phyloP scores from a whole-genome alignment of 1,140 invertebrate genomes.

The Triops cancriformis region DNA sequence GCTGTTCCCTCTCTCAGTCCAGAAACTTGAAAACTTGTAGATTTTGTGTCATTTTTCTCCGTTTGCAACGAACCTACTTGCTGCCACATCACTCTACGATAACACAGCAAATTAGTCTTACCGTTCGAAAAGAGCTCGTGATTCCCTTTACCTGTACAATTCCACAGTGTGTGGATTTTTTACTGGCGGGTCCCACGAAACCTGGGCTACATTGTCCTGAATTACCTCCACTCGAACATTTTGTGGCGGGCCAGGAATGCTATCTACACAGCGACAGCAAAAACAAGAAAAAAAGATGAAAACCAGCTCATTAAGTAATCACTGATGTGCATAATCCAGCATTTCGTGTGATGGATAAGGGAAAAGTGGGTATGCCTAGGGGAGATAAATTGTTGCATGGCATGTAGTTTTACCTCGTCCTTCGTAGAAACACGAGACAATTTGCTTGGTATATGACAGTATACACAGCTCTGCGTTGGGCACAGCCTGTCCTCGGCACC shows the following conservation, averaged over 20 bases:
- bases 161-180: slow-evolving; percentile 76
- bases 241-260: slow-evolving; percentile 64
- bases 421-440: slow-evolving; percentile 70
- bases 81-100: slow-evolving; percentile 46
- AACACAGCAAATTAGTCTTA: slow-evolving; percentile 3
- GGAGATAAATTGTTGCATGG: background rate
- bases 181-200: slow-evolving; percentile 63
- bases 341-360: background rate
- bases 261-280: slow-evolving; percentile 35
- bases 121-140: slow-evolving; percentile 17
- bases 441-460: slow-evolving; percentile 59
- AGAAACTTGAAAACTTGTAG: slow-evolving; percentile 55
- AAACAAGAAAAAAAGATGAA: background rate
- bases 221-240: slow-evolving; percentile 55
- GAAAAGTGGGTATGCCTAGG: background rate
- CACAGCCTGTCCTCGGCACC: slow-evolving; percentile 58
- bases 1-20: slow-evolving; percentile 58
- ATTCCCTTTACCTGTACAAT: slow-evolving; percentile 51
- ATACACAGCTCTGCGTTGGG: slow-evolving; percentile 54
- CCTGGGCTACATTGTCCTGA: slow-evolving; percentile 48
- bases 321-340: background rate
- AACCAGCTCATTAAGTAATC: slow-evolving; percentile 3
- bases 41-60: slow-evolving; percentile 60
- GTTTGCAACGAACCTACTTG: slow-evolving; percentile 40
- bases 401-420: slow-evolving; percentile 48